Conservation (phyloP, 2,797 vertebrate genomes). For the Sebastes goodei region DNA sequence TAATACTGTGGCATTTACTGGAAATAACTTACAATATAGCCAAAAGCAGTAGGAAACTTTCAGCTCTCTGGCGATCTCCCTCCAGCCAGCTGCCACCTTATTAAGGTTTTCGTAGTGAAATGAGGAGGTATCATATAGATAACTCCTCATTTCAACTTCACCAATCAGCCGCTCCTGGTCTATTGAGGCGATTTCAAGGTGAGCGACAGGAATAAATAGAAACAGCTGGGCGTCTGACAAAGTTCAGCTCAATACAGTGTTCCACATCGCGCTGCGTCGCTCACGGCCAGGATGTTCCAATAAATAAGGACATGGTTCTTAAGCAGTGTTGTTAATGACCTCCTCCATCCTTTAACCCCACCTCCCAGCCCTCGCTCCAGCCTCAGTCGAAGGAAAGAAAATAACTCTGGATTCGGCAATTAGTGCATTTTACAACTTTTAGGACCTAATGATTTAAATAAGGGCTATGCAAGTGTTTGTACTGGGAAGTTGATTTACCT, state of each 20-base stretch:
- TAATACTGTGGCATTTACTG: too few species aligned
- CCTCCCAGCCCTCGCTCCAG: not conserved
- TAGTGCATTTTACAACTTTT: not conserved
- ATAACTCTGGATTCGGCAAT: not conserved
- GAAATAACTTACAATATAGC: rapidly evolving
- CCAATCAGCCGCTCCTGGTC: not conserved
- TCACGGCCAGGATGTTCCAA: not conserved
- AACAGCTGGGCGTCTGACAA: too few species aligned
- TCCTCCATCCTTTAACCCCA: not conserved
- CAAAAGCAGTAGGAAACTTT: not conserved
- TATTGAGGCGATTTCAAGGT: too few species aligned
- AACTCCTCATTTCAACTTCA: not conserved
- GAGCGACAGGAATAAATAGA: too few species aligned
- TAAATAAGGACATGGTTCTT: not conserved
- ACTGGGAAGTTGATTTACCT: not conserved
- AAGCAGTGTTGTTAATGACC: not conserved
- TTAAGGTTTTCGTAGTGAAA: too few species aligned
- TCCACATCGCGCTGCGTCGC: not conserved
- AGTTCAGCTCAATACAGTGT: too few species aligned
- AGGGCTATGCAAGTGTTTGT: not conserved
- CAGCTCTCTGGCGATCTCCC: too few species aligned
- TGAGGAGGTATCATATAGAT: not conserved
- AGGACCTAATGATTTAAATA: not conserved
- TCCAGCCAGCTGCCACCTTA: too few species aligned
- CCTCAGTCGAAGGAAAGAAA: not conserved